phyloP scores from a whole-genome alignment of 2,113 vertebrate species.

The Tragulus kanchil region DNA sequence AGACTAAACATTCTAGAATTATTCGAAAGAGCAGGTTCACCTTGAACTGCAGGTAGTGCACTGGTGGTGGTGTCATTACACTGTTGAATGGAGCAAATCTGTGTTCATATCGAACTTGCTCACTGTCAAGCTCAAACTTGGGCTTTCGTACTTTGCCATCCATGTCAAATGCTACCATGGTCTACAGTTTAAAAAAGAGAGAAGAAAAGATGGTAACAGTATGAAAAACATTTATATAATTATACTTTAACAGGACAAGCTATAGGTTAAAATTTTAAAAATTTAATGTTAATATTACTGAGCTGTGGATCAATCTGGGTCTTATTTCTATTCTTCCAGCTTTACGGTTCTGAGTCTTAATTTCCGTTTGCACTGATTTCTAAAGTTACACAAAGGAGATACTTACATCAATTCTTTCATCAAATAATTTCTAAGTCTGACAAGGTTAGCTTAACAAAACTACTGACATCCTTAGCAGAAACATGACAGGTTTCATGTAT shows the following conservation, averaged over 20 bases:
- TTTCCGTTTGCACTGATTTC: slow-evolving; percentile 18
- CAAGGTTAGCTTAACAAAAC: neutral
- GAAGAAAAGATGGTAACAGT: slow-evolving; percentile 14
- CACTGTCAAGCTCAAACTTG: slow-evolving; percentile 98
- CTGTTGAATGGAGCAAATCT: slow-evolving; percentile 99
- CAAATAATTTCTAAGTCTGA: slow-evolving; percentile 32
- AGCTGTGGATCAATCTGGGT: neutral
- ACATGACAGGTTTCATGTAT: neutral
- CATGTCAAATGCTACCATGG: slow-evolving; percentile 99
- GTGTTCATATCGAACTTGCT: slow-evolving; percentile 99
- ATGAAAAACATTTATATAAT: neutral
- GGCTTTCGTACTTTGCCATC: slow-evolving; percentile 98
- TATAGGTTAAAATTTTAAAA: neutral
- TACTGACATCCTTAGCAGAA: slow-evolving; percentile 49
- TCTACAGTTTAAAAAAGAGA: slow-evolving; percentile 86
- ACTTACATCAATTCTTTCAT: neutral
- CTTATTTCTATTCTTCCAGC: neutral
- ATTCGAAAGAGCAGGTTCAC: slow-evolving; percentile 82
- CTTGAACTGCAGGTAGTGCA: slow-evolving; percentile 99
- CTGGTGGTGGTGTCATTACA: slow-evolving; percentile 97
- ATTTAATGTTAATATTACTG: neutral
- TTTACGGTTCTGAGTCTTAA: neutral
- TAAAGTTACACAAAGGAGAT: slow-evolving; percentile 48
- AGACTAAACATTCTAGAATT: neutral
- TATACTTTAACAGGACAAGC: slow-evolving; percentile 4